A percentile compares a stretch with the other conserved stretches of the same genome.
These are phyloP conservation scores for Mesocentrotus franciscanus DNA, from an alignment of 53 echinoderm and acorn worm species.

Conservation along the genomic window DNA sequence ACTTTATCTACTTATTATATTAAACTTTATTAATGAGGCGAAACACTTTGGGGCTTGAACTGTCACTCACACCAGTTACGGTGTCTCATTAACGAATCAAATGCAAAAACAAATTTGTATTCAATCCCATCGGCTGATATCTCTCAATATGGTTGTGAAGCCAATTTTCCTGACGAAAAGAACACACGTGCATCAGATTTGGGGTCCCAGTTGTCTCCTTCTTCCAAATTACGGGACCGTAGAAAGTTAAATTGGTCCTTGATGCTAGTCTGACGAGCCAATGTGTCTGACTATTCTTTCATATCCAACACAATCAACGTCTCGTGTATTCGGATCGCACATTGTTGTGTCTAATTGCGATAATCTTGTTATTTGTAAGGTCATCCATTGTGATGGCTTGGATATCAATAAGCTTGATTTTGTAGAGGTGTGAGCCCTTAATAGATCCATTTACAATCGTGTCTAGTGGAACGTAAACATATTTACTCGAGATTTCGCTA, in stretches of 20 bases:
- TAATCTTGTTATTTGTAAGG: slow-evolving; percentile 62
- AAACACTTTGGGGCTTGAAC: background rate
- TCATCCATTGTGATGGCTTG: slow-evolving; percentile 12
- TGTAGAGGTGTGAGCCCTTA: slow-evolving; percentile 48
- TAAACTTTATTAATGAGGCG: no score
- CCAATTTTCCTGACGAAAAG: slow-evolving; percentile 38
- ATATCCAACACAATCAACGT: slow-evolving; percentile 27
- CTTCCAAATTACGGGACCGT: slow-evolving; percentile 41
- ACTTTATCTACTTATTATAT: no score
- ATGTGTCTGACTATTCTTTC: slow-evolving; percentile 51
- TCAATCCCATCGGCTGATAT: slow-evolving; percentile 26
- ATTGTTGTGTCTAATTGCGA: slow-evolving; percentile 61
- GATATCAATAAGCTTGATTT: slow-evolving; percentile 54
- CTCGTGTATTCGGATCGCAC: slow-evolving; percentile 21
- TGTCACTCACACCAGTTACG: background rate
- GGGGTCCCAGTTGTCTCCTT: background rate
- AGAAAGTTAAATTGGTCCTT: slow-evolving; percentile 15
- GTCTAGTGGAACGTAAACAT: slow-evolving; percentile 42
- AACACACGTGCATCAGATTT: slow-evolving; percentile 60
- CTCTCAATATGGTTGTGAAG: background rate
- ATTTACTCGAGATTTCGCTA: slow-evolving; percentile 16
- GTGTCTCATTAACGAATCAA: background rate
- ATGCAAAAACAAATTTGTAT: slow-evolving; percentile 4
- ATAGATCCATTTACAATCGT: slow-evolving; percentile 11
- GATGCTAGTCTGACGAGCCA: slow-evolving; percentile 39